Conservation (phyloP, 2,797 vertebrate genomes). For the Coregonus suidteri region DNA sequence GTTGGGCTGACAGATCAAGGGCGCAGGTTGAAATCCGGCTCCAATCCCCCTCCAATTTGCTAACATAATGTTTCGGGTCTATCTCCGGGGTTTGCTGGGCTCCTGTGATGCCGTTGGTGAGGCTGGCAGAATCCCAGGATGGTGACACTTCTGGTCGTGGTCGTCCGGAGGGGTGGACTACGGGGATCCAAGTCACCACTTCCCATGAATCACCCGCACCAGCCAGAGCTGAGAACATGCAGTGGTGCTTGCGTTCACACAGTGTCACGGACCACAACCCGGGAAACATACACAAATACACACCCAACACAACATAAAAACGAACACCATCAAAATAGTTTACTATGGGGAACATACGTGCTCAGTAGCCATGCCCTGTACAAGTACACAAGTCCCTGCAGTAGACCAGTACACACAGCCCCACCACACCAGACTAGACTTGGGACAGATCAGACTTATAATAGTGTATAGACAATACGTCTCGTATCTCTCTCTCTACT, state of each 20-base stretch:
- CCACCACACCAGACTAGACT: not conserved
- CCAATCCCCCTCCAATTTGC: too few species aligned
- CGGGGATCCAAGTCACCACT: constrained; percentile 22
- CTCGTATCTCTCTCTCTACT: too few species aligned
- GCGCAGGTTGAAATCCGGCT: too few species aligned
- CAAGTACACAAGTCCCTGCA: constrained; percentile 54
- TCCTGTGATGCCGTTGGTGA: constrained; percentile 23
- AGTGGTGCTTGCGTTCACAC: constrained; percentile 15
- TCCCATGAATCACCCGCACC: too few species aligned
- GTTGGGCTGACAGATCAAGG: not conserved
- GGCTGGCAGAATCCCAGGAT: constrained; percentile 25
- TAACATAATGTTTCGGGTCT: constrained; percentile 7
- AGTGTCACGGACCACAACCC: constrained; percentile 1
- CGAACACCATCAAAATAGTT: not conserved
- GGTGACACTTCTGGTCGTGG: too few species aligned
- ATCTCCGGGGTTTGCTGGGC: constrained; percentile 17
- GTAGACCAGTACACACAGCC: not conserved
- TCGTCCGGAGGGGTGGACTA: too few species aligned
- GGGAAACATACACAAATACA: not conserved
- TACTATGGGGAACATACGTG: constrained; percentile 54
- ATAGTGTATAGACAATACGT: too few species aligned
- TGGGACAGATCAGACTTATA: not conserved
- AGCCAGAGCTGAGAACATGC: constrained; percentile 34
- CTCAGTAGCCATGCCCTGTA: constrained; percentile 43
- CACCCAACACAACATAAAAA: not conserved